Percentiles rank a stretch among this genome's conserved stretches.
phyloP scores from a whole-genome alignment of 2,113 vertebrate species.

The Poeciliopsis turrubarensis region DNA sequence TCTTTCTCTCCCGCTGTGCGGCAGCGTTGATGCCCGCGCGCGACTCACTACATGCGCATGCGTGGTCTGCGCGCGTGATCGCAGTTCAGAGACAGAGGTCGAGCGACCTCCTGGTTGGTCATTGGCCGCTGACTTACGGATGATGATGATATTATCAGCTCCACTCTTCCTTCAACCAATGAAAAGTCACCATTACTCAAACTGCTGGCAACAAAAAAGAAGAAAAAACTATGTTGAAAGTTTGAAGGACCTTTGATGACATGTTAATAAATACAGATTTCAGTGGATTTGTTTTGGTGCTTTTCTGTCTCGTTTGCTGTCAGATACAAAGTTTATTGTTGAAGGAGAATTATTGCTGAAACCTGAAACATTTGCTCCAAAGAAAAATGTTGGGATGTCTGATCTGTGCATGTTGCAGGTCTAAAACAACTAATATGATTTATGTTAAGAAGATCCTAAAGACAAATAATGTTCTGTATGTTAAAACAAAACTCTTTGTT shows the following conservation, averaged over 20 bases:
- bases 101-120: conserved; percentile 18
- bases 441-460: too few relatives aligned
- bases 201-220: too few relatives aligned
- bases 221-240: neutral
- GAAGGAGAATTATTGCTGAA: neutral
- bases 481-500: too few relatives aligned
- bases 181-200: too few relatives aligned
- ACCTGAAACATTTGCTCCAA: too few relatives aligned
- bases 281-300: neutral
- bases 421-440: neutral
- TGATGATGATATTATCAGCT: neutral
- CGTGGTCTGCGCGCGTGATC: conserved; percentile 12
- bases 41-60: conserved; percentile 44
- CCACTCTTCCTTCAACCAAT: neutral
- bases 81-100: conserved; percentile 37
- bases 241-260: neutral
- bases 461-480: too few relatives aligned
- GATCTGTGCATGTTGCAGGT: neutral
- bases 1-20: conserved; percentile 30
- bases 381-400: neutral
- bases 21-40: conserved; percentile 21
- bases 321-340: neutral
- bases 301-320: neutral
- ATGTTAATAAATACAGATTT: too few relatives aligned
- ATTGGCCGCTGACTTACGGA: too few relatives aligned